Base-by-base conservation (phyloP, 2,888 invertebrate genomes). In the Sinhomidia bicolor region DNA sequence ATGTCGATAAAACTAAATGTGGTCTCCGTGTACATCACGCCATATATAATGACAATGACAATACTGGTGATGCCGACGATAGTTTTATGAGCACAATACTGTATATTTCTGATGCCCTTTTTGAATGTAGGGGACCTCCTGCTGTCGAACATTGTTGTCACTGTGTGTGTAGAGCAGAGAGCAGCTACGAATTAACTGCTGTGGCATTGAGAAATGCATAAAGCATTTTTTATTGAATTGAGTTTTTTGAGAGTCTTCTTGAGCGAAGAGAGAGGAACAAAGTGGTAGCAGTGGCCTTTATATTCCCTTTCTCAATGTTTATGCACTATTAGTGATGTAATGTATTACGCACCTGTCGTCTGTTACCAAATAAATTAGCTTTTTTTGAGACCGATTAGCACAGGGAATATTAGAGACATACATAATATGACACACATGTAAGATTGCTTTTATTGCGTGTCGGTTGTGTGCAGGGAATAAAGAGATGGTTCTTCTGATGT, bases 261-360 rank as follows among this genome's bases (percentile, higher is more conserved):
- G 71, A 44, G 26, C 1, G 62, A 32, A 79, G 54, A 57, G 44
- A 10, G 51, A 51, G 1, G 51, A 57, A 54, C 36, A 54, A 78
- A 57, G 9, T 14, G 3, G 14, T 17, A 32, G 17, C 20, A 23
- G 26, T 60, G 71, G 71, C 71, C 71, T 78, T 78, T 78, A 78
- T 78, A 5, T 7, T 26, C 54, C 54, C n/a, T 54, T 54, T 54
- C 76, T 32, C 76, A 78, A 51, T 78, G 17, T 60, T 60, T 36
- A 41, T 68, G 51, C 17, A 51, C 32, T 29, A 68, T 83, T 82
- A 71, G 57, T 7, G 51, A 36, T 76, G 36, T 60, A 65, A 80
- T 71, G 60, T 82, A 80, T 83, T 80, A 74, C 74, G 87, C 87
- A 87, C 87, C 87, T 87, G 81, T 82, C 82, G 51, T 87, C 82